Base-by-base conservation (phyloP, 2,888 invertebrate genomes). In the Iphiclides podalirius region DNA sequence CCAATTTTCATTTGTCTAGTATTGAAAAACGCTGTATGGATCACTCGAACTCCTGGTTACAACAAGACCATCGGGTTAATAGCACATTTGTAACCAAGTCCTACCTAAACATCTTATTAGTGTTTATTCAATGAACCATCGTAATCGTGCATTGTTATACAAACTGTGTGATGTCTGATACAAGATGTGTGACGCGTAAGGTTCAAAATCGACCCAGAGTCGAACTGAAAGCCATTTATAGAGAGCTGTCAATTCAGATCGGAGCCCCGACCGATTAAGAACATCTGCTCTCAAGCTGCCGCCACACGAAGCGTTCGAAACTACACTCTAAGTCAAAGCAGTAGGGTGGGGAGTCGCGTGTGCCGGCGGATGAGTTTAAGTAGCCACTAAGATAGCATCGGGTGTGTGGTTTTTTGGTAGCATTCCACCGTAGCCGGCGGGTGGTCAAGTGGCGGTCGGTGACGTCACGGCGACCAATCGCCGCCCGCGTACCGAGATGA, bases 181-280 rank as follows among this genome's bases (percentile, higher is more conserved):
- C 6, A 26, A 7, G 1, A 20, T 3, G 20, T 9, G 6, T 26
- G 1, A 26, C 20, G 8, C 26, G 28, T 49, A 38, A 43, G 43
- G 38, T 39, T 43, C 16, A 49, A 44, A 44, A 38, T 44, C 16
- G 38, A 4, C 4, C 4, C 13, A 11, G 12, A 4, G 13, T 12
- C 20, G 11, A 20, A 11, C 2, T 14, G 20, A 20, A 4, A 1
- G n/a, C 36, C 41, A 33, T 76, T 74, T 74, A 74, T 74, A 72
- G 66, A 66, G 62, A 70, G 60, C 79, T 75, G 79, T 81, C 80
- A 77, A 76, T 77, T 79, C 70, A 60, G 71, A 76, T 79, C 77
- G 75, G 72, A 77, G 66, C 62, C 56, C 59, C 61, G 65, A 57
- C 70, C 68, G 70, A 70, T 70, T 71, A 67, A 58, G 64, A 64